phyloP scores from a whole-genome alignment of 2,113 vertebrate genomes.

The Cynopterus brachyotis region DNA sequence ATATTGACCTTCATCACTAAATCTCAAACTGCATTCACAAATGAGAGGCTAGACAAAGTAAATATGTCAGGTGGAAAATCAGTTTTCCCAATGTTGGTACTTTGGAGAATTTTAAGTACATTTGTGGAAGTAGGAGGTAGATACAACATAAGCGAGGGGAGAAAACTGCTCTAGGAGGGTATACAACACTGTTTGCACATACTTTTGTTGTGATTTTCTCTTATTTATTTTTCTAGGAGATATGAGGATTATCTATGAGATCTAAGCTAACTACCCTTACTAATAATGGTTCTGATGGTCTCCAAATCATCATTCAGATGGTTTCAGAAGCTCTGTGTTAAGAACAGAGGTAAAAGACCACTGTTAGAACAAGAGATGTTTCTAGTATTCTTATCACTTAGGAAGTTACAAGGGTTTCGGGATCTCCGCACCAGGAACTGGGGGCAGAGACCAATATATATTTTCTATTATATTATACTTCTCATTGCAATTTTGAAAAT shows the following conservation, averaged over 20 bases:
- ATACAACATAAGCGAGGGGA: not conserved
- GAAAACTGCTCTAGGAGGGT: not conserved
- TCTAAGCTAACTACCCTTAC: not conserved
- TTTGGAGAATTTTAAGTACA: constrained; percentile 6
- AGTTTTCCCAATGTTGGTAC: constrained; percentile 26
- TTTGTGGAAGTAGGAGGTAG: not conserved
- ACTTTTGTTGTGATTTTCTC: not conserved
- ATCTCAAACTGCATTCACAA: not conserved
- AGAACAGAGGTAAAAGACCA: not conserved
- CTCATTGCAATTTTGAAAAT: not conserved
- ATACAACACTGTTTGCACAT: not conserved
- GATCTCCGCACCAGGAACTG: not conserved
- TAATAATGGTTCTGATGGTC: not conserved
- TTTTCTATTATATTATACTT: not conserved
- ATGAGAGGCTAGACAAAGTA: not conserved
- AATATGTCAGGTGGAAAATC: not conserved
- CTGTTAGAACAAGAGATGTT: too few species aligned
- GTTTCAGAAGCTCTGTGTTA: not conserved
- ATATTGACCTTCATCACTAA: not conserved
- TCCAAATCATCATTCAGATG: not conserved
- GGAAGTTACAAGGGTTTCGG: not conserved
- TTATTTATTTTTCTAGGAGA: constrained; percentile 27
- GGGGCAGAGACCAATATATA: not conserved
- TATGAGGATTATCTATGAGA: not conserved
- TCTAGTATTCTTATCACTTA: not conserved